A percentile compares a stretch with the other conserved stretches of the same genome.
phyloP scores from a whole-genome alignment of 1,140 invertebrate genomes.

The Euschistus heros region DNA sequence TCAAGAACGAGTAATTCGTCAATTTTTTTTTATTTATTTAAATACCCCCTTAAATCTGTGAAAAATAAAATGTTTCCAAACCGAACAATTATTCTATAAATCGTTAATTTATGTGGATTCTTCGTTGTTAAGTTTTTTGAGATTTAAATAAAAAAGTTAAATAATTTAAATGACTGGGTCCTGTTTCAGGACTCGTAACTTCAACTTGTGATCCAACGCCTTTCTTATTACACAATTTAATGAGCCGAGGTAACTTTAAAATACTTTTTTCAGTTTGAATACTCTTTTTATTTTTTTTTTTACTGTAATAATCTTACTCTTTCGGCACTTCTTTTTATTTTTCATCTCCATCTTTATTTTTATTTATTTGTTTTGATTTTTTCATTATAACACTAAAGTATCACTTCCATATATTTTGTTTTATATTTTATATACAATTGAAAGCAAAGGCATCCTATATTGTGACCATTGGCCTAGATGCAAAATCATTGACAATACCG shows the following conservation, averaged over 20 bases:
- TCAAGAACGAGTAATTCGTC: no score
- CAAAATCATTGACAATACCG: background rate
- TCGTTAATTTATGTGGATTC: no score
- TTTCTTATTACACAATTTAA: conserved; percentile 24
- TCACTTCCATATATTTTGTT: background rate
- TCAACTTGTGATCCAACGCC: conserved; percentile 32
- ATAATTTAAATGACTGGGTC: conserved; percentile 24
- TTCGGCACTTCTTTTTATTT: conserved; percentile 12
- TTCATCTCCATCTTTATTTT: conserved; percentile 11
- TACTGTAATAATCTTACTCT: conserved; percentile 13
- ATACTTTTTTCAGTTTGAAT: conserved; percentile 7
- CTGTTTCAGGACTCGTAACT: conserved; percentile 33
- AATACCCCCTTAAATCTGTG: no score
- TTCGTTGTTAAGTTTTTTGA: no score
- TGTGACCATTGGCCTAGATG: conserved; percentile 3
- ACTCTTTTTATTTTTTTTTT: conserved; percentile 11
- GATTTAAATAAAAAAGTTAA: conserved; percentile 1
- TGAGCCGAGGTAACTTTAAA: conserved; percentile 27
- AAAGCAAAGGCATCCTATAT: conserved; percentile 7
- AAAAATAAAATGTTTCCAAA: no score
- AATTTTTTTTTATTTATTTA: no score
- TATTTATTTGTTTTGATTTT: conserved; percentile 6
- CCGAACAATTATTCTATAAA: no score
- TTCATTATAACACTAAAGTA: background rate
- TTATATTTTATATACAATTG: background rate